These are phyloP conservation scores for Hyposoter dolosus DNA, from an alignment of 2,888 invertebrate species.

Conservation along the genomic window DNA sequence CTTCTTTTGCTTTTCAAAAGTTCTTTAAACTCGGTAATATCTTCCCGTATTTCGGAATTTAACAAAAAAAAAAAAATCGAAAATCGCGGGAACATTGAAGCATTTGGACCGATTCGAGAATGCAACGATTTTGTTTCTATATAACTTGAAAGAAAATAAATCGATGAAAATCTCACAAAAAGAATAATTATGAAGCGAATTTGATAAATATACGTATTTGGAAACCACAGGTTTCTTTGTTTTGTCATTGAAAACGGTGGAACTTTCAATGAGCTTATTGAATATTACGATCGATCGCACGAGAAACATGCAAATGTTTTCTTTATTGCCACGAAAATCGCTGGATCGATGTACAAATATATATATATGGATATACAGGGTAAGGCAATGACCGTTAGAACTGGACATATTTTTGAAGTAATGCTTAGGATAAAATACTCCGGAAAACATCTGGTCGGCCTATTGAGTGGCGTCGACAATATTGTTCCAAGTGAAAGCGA, in stretches of 20 bases:
- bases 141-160: not conserved
- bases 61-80: constrained; percentile 35
- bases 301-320: constrained; percentile 29
- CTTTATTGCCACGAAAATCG: constrained; percentile 35
- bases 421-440: constrained; percentile 4
- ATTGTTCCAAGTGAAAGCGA: not conserved
- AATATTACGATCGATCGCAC: constrained; percentile 50
- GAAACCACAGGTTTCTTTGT: constrained; percentile 15
- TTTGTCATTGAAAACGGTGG: constrained; percentile 32
- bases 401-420: constrained; percentile 2
- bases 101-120: constrained; percentile 22
- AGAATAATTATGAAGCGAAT: constrained; percentile 38
- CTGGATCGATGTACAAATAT: constrained; percentile 10
- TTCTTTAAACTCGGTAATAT: constrained; percentile 1
- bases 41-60: constrained; percentile 17
- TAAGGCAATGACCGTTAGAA: not conserved
- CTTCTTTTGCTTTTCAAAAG: constrained; percentile 10
- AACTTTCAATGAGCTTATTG: constrained; percentile 41
- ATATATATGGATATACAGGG: constrained; percentile 13
- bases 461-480: not conserved
- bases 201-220: constrained; percentile 16
- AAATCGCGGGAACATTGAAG: constrained; percentile 32
- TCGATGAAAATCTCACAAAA: constrained; percentile 12
- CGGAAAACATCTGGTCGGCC: not conserved
- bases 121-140: constrained; percentile 7